A percentile compares a stretch with the other conserved stretches of the same genome.
phyloP scores from a whole-genome alignment of 2,888 invertebrate species.

The Drosophila vallismaia region DNA sequence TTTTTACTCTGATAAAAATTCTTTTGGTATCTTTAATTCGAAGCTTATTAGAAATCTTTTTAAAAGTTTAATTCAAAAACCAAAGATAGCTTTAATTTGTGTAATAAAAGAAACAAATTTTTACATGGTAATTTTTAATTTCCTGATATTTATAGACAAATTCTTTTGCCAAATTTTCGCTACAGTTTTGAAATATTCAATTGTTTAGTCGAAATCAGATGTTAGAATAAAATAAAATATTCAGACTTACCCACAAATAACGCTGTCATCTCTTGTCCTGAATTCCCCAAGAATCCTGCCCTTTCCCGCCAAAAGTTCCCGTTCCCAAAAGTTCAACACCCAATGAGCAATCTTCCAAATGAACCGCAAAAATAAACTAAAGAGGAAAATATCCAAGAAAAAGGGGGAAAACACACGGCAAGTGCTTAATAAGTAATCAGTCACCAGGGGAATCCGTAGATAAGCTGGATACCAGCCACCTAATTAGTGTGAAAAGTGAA shows the following conservation, averaged over 20 bases:
- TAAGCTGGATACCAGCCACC: conserved; percentile 35
- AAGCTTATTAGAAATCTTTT: too few relatives aligned
- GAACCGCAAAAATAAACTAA: conserved; percentile 50
- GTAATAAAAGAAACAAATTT: not conserved
- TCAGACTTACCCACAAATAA: not conserved
- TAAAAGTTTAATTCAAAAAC: too few relatives aligned
- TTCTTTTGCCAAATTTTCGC: not conserved
- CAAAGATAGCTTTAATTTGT: too few relatives aligned
- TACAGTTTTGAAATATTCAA: not conserved
- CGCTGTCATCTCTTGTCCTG: conserved; percentile 29
- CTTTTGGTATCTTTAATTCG: too few relatives aligned
- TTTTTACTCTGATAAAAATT: too few relatives aligned
- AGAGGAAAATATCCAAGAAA: not conserved
- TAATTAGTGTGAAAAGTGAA: conserved; percentile 40
- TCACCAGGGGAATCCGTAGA: conserved; percentile 44
- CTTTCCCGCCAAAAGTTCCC: too few relatives aligned
- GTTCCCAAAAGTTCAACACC: conserved; percentile 68
- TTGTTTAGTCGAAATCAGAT: not conserved
- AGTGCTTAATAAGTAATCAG: conserved; percentile 74
- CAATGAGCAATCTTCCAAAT: conserved; percentile 67
- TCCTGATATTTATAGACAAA: not conserved
- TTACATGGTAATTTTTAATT: not conserved
- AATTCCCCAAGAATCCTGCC: conserved; percentile 5
- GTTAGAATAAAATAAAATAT: not conserved
- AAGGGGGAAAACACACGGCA: conserved; percentile 41